These are phyloP conservation scores for Andrena bucephala DNA, from an alignment of 2,888 invertebrate genomes.

Conservation along the genomic window DNA sequence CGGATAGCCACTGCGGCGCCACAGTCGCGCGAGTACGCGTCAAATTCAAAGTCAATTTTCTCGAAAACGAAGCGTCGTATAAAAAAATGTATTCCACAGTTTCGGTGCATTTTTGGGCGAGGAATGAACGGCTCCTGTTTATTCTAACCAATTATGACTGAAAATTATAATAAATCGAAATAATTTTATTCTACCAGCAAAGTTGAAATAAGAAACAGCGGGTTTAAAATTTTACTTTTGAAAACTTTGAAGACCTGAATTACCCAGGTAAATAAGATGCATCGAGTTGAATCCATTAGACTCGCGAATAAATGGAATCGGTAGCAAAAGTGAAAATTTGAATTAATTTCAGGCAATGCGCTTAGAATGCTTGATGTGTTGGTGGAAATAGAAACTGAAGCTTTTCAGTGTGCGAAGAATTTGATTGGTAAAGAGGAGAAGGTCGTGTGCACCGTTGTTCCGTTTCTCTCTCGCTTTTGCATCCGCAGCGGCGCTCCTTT, in stretches of 20 bases:
- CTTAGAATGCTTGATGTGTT: neutral
- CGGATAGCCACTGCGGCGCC: too few species aligned
- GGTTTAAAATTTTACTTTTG: neutral
- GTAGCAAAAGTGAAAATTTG: neutral
- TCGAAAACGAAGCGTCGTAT: too few species aligned
- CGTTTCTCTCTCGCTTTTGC: conserved; percentile 27
- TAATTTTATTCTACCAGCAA: neutral
- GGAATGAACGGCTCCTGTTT: too few species aligned
- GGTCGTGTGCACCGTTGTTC: conserved; percentile 8
- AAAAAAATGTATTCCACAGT: too few species aligned
- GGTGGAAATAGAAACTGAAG: neutral
- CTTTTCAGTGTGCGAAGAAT: conserved; percentile 1
- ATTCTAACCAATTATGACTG: too few species aligned
- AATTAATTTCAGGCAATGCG: neutral
- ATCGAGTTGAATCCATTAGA: too few species aligned
- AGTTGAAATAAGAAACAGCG: neutral
- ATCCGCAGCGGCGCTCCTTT: conserved; percentile 24
- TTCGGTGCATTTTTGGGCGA: too few species aligned
- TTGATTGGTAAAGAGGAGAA: conserved; percentile 24
- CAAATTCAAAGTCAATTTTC: too few species aligned
- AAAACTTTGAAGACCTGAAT: neutral
- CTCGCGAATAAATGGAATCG: neutral
- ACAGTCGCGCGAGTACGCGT: too few species aligned
- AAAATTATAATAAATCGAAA: too few species aligned
- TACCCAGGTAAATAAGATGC: too few species aligned